phyloP scores from a whole-genome alignment of 30 jellyfish, hydroid and myxozoan genomes.

The Catostylus mosaicus region DNA sequence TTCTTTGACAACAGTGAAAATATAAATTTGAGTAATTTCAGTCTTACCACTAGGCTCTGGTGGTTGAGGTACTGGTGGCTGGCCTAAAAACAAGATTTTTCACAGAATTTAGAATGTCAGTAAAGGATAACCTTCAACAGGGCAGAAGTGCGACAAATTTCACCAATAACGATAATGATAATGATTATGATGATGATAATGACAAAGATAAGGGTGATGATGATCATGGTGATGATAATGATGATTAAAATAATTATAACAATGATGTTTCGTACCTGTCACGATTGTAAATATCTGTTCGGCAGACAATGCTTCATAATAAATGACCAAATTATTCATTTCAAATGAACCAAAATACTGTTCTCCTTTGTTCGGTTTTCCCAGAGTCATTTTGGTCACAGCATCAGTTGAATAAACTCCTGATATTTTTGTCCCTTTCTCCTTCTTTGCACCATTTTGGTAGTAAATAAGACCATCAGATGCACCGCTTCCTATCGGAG shows the following conservation, averaged over 20 bases:
- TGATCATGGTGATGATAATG: neutral
- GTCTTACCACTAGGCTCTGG: no score
- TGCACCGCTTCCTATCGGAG: conserved; percentile 20
- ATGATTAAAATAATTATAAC: neutral
- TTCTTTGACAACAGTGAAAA: no score
- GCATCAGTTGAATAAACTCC: conserved; percentile 62
- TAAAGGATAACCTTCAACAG: no score
- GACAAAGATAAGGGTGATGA: neutral
- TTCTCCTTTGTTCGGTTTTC: conserved; percentile 91
- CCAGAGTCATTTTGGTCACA: conserved; percentile 79
- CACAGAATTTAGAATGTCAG: no score
- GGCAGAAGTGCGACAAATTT: no score
- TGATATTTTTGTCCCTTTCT: conserved; percentile 66
- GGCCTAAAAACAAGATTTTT: neutral
- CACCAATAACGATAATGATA: neutral
- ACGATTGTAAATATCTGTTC: conserved; percentile 25
- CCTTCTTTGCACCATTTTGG: conserved; percentile 71
- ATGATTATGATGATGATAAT: neutral
- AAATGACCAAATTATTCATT: conserved; percentile 79
- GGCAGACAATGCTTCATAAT: conserved; percentile 59
- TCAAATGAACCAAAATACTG: conserved; percentile 78
- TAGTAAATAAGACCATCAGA: conserved; percentile 70
- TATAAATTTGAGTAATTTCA: no score
- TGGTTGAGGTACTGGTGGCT: neutral
- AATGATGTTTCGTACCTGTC: conserved; percentile 15